These are phyloP conservation scores for Parapsyche elsis DNA, from an alignment of 1,140 invertebrate species.

Conservation along the genomic window DNA sequence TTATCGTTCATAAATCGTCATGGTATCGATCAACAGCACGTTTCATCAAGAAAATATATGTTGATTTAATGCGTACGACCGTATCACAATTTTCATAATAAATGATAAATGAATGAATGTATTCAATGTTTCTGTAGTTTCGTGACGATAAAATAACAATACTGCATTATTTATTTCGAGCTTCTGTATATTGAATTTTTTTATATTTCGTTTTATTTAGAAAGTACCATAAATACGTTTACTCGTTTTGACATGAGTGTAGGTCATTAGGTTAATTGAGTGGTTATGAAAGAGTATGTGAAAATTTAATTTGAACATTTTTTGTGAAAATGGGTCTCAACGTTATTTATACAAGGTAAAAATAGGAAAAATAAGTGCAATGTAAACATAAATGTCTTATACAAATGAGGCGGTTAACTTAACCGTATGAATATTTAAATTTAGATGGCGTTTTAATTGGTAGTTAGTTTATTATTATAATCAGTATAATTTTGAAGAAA, in stretches of 20 bases:
- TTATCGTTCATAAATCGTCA: background rate
- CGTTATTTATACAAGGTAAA: too few species aligned
- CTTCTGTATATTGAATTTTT: background rate
- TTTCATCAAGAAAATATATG: background rate
- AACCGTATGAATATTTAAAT: too few species aligned
- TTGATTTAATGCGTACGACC: constrained; percentile 1
- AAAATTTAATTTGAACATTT: too few species aligned
- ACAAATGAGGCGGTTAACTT: too few species aligned
- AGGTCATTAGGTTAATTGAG: background rate
- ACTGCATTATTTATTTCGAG: background rate
- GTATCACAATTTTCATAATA: background rate
- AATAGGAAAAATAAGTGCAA: too few species aligned
- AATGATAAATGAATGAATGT: constrained; percentile 12
- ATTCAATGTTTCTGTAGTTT: background rate
- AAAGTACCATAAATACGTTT: background rate
- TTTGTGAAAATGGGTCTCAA: too few species aligned
- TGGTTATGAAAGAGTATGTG: background rate
- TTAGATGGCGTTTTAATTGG: too few species aligned
- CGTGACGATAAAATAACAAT: background rate
- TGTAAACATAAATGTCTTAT: too few species aligned
- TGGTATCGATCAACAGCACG: background rate
- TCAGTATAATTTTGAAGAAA: too few species aligned
- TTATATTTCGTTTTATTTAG: background rate
- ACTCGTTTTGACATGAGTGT: background rate
- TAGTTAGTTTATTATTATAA: too few species aligned